phyloP scores from a whole-genome alignment of 2,113 vertebrate genomes.

The Sinocyclocheilus maitianheensis region DNA sequence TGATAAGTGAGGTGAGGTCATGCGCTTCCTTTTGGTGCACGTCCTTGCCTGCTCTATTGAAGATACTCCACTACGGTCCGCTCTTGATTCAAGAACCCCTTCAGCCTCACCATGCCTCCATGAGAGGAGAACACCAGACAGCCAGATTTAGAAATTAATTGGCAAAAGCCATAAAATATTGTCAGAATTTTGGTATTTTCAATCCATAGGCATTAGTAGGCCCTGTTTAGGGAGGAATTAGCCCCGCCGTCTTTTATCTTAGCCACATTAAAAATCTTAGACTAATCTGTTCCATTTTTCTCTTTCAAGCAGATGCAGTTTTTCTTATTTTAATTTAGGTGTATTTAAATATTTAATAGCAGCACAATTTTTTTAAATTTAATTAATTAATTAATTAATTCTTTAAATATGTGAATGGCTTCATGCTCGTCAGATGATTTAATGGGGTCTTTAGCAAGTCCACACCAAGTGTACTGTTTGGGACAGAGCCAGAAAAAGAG shows the following conservation, averaged over 20 bases:
- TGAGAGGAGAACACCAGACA: slow-evolving; percentile 54
- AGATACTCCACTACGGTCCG: slow-evolving; percentile 64
- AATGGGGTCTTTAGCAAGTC: not conserved
- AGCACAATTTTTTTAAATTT: not conserved
- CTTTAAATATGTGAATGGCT: not conserved
- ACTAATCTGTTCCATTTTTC: not conserved
- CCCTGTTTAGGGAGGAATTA: not conserved
- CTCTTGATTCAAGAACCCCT: slow-evolving; percentile 24
- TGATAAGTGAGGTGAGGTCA: slow-evolving; percentile 18
- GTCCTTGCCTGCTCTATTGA: slow-evolving; percentile 62
- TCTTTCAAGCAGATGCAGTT: not conserved
- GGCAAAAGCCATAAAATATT: not conserved
- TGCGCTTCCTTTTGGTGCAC: not conserved
- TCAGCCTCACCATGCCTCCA: slow-evolving; percentile 45
- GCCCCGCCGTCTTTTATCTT: not conserved
- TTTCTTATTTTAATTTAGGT: not conserved
- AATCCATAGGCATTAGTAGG: not conserved
- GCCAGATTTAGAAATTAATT: slow-evolving; percentile 19
- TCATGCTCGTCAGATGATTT: not conserved
- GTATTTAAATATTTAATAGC: not conserved
- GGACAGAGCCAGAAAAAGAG: slow-evolving; percentile 27
- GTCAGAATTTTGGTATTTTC: not conserved
- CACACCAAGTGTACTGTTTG: not conserved
- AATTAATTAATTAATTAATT: no score
- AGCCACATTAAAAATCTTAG: not conserved